phyloP scores from a whole-genome alignment of 2,888 invertebrate genomes.

The Drosophila tripunctata region DNA sequence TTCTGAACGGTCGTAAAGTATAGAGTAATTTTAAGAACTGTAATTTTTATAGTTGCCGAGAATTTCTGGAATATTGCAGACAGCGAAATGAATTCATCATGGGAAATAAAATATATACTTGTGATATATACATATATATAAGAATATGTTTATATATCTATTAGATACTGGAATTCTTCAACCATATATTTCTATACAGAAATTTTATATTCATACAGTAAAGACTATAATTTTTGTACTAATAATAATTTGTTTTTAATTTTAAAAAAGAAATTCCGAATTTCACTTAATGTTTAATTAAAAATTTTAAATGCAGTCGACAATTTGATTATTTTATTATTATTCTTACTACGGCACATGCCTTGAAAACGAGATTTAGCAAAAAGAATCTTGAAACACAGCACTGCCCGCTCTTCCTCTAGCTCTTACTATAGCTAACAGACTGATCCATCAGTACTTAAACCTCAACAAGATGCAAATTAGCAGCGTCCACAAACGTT shows the following conservation, averaged over 20 bases:
- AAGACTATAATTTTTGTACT: slow-evolving; percentile 3
- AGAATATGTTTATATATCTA: too few species aligned
- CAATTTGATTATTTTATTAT: slow-evolving; percentile 1
- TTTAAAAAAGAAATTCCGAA: not conserved
- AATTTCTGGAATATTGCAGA: too few species aligned
- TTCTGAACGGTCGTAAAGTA: too few species aligned
- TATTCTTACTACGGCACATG: slow-evolving; percentile 32
- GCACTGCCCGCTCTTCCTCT: slow-evolving; percentile 2
- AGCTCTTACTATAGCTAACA: not conserved
- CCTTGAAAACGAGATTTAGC: slow-evolving; percentile 42
- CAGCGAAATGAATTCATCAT: too few species aligned
- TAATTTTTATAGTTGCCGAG: not conserved
- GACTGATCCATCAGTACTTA: slow-evolving; percentile 10
- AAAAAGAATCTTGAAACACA: slow-evolving; percentile 16
- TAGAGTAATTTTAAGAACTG: not conserved
- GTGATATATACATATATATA: too few species aligned
- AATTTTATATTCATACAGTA: too few species aligned
- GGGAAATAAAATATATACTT: too few species aligned
- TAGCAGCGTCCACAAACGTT: slow-evolving; percentile 39
- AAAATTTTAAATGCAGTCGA: slow-evolving; percentile 38
- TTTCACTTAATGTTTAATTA: slow-evolving; percentile 8
- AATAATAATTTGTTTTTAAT: not conserved
- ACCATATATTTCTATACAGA: too few species aligned
- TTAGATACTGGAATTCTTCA: too few species aligned
- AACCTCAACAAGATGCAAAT: slow-evolving; percentile 61